Evolutionary conservation across 2,797 vertebrate genomes (phyloP).

Genomic region (Mus spretus): DNA sequence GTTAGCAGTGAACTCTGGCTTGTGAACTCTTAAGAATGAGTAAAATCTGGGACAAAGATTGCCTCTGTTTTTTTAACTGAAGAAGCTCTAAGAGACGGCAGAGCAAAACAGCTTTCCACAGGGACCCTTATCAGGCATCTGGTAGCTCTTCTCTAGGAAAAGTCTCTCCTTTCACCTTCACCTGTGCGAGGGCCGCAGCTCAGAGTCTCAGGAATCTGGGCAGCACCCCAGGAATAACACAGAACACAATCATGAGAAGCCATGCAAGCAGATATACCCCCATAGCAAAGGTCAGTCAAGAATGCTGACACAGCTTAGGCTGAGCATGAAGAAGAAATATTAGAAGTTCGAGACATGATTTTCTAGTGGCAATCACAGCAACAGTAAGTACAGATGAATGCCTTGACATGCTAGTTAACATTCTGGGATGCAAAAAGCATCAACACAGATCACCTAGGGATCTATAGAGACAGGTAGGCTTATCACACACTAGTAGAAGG

Average conservation of each 20-base stretch:
- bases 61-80: too few species aligned
- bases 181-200: accelerated
- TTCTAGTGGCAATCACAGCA: neutral
- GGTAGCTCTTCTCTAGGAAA: too few species aligned
- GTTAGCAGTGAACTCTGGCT: neutral
- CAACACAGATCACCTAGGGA: neutral
- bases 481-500: neutral
- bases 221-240: neutral
- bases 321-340: neutral
- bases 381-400: neutral
- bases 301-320: neutral
- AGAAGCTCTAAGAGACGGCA: neutral
- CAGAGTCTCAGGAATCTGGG: neutral
- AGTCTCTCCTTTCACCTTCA: neutral
- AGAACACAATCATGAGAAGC: neutral
- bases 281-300: neutral
- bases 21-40: neutral
- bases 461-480: neutral
- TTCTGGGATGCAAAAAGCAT: neutral
- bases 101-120: neutral
- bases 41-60: neutral
- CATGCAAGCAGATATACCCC: neutral
- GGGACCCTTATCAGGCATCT: neutral
- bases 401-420: neutral
- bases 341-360: neutral